These are phyloP conservation scores for Xenops minutus DNA, from an alignment of 2,797 vertebrate species.

Conservation along the genomic window DNA sequence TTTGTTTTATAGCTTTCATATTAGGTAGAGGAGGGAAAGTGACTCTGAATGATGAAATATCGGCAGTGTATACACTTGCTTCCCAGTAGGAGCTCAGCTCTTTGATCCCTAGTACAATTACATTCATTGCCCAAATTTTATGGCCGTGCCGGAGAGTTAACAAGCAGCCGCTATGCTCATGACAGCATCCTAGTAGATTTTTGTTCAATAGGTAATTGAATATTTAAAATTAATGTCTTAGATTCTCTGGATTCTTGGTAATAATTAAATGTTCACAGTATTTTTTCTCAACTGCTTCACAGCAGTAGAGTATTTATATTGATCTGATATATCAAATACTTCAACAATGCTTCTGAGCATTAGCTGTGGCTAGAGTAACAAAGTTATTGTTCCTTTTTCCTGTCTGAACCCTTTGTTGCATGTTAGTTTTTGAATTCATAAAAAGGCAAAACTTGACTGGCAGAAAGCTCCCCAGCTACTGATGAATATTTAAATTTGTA, in stretches of 20 bases:
- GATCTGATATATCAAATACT: neutral
- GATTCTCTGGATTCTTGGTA: slow-evolving; percentile 49
- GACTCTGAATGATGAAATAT: slow-evolving; percentile 81
- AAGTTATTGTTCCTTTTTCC: neutral
- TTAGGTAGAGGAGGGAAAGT: slow-evolving; percentile 78
- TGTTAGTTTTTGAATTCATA: neutral
- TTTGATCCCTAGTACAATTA: slow-evolving; percentile 81
- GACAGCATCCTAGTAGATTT: slow-evolving; percentile 62
- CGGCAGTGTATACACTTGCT: slow-evolving; percentile 75
- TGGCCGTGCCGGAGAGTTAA: slow-evolving; percentile 67
- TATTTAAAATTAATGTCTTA: slow-evolving; percentile 64
- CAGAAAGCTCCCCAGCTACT: neutral
- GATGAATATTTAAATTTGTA: neutral
- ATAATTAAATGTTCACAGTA: slow-evolving; percentile 27
- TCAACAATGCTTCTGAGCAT: neutral
- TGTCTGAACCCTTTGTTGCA: neutral
- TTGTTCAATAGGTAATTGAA: slow-evolving; percentile 67
- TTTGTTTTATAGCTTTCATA: slow-evolving; percentile 79
- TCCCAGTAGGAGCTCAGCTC: slow-evolving; percentile 79
- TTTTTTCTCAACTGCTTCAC: slow-evolving; percentile 17
- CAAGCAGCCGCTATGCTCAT: slow-evolving; percentile 63
- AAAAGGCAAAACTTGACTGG: neutral
- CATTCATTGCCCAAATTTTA: slow-evolving; percentile 71
- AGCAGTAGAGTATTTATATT: slow-evolving; percentile 18
- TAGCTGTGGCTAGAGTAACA: neutral